Base-by-base conservation (phyloP, 2,797 vertebrate species). In the Xenops minutus region DNA sequence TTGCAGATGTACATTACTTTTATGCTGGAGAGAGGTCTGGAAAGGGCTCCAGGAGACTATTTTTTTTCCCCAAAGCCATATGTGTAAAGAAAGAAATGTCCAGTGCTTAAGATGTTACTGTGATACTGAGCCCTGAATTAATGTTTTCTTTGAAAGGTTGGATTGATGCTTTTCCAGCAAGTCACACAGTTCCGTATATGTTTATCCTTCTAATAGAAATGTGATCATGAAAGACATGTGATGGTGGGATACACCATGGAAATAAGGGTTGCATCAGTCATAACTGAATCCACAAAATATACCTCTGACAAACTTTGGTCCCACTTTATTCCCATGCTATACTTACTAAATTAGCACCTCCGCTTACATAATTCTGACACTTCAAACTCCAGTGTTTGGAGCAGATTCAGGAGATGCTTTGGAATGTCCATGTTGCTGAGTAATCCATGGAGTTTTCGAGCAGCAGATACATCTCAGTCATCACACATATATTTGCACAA, bases 1-100 rank as follows among this genome's bases (percentile, higher is more conserved):
- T 76, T 88, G 76, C 92, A 94, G 80, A 66, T 90, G 88, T 64
- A 92, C 34, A 52, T 52, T 78, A 36, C 41, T 93, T 92, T 51
- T 17, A 54, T 12, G 54, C 34, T 81, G 69, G 44, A 94, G 49
- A 95, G 36, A 78, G 61, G 48, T 68, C 73, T 75, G 62, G 27
- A 81, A 68, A 46, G 12, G 41, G 19, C 83, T 90, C 52, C 37
- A 74, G 64, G 16, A 93, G 16, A 19, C 11, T 66, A 5, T 58
- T 48, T 76, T 80, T 44, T 26, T 72, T 52, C 69, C 27, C 37
- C 26, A 76, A 62, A 94, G 29, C 26, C 76, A 34, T 61, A 2
- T 34, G 49, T 69, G 14, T 37, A 80, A 91, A 76, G 9, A 37
- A 89, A 48, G 32, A 73, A 76, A 55, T n/a, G 51, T 46, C 76